These are phyloP conservation scores for Cariama cristata DNA, from an alignment of 2,113 vertebrate genomes.

Conservation along the genomic window DNA sequence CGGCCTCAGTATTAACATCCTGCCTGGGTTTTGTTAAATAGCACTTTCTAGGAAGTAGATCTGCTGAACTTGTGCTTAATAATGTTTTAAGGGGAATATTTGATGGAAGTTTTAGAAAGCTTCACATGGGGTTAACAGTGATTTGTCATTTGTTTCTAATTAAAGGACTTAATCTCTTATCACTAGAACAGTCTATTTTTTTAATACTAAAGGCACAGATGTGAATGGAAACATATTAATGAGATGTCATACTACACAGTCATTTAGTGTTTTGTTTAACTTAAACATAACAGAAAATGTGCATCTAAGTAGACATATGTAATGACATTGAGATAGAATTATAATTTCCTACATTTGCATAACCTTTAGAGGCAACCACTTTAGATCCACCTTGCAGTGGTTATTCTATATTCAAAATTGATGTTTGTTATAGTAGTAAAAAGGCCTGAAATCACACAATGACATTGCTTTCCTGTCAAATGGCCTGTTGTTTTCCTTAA, in stretches of 20 bases:
- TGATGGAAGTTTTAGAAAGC: constrained; percentile 88
- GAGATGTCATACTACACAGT: constrained; percentile 84
- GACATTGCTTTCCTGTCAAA: neutral
- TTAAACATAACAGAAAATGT: constrained; percentile 87
- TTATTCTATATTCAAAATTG: constrained; percentile 55
- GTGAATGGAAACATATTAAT: constrained; percentile 88
- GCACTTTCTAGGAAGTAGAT: constrained; percentile 99
- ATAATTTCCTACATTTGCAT: constrained; percentile 79
- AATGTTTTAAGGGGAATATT: constrained; percentile 89
- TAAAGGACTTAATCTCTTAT: constrained; percentile 94
- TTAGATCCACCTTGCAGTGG: constrained; percentile 73
- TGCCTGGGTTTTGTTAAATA: constrained; percentile 97
- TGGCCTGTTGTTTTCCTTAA: neutral
- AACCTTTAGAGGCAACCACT: constrained; percentile 75
- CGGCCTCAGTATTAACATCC: constrained; percentile 87
- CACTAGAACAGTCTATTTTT: constrained; percentile 89
- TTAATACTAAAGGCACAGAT: constrained; percentile 87
- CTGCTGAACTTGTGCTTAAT: constrained; percentile 98
- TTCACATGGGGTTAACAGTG: constrained; percentile 92
- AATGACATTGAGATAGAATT: constrained; percentile 81
- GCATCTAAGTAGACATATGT: constrained; percentile 80
- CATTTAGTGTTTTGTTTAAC: constrained; percentile 88
- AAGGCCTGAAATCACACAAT: neutral
- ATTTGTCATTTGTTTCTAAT: constrained; percentile 98
- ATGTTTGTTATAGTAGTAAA: neutral